Evolutionary conservation across 2,888 invertebrate genomes (phyloP).

Genomic region (Hololepta plana): DNA sequence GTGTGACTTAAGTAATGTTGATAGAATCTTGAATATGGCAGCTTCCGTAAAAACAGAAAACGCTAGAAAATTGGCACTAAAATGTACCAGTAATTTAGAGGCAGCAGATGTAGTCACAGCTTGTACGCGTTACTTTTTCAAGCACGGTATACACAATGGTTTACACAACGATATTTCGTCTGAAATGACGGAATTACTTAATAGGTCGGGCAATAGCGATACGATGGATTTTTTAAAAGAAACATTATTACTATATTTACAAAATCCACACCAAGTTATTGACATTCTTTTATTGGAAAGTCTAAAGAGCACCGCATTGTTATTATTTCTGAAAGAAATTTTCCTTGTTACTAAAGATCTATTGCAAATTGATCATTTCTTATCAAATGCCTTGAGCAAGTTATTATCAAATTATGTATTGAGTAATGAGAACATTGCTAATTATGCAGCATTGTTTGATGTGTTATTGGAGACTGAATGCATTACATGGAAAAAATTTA

Average conservation of each 20-base stretch:
- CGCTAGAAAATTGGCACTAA: conserved; percentile 15
- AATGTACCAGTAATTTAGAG: conserved; percentile 17
- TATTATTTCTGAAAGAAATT: conserved; percentile 11
- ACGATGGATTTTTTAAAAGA: conserved; percentile 12
- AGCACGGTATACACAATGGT: conserved; percentile 14
- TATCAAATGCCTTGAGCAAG: conserved; percentile 13
- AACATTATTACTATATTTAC: conserved; percentile 17
- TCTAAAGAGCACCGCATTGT: conserved; percentile 15
- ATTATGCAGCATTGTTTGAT: conserved; percentile 15
- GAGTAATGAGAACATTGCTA: conserved; percentile 13
- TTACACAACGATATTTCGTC: conserved; percentile 11
- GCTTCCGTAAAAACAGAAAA: conserved; percentile 10
- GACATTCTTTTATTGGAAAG: conserved; percentile 16
- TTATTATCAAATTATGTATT: conserved; percentile 12
- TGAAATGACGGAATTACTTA: conserved; percentile 15
- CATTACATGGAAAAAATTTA: conserved; percentile 11
- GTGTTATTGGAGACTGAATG: conserved; percentile 13
- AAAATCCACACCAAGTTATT: conserved; percentile 17
- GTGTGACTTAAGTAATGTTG: conserved; percentile 17
- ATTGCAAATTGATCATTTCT: conserved; percentile 14
- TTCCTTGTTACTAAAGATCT: conserved; percentile 9
- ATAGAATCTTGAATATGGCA: conserved; percentile 14
- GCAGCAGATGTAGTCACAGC: conserved; percentile 13
- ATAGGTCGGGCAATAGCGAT: conserved; percentile 13
- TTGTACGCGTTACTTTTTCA: conserved; percentile 16